phyloP scores from a whole-genome alignment of 2,797 vertebrate genomes.

The Sylvia borin region DNA sequence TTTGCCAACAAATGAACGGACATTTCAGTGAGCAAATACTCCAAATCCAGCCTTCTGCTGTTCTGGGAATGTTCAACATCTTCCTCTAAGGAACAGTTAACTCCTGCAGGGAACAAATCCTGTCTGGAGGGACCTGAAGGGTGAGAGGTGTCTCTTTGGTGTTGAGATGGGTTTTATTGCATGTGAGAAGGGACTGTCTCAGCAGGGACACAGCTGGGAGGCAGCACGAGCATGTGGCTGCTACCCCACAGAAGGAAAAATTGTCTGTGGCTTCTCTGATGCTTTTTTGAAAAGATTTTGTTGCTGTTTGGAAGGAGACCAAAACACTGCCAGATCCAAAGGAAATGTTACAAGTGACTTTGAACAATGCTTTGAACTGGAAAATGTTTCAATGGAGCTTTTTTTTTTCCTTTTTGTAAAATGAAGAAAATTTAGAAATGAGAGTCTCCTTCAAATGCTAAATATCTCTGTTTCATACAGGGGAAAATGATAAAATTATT shows the following conservation, averaged over 20 bases:
- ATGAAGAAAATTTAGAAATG: background rate
- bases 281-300: background rate
- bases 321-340: background rate
- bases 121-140: background rate
- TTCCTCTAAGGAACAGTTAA: background rate
- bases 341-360: background rate
- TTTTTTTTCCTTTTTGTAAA: background rate
- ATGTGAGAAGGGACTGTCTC: background rate
- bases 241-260: background rate
- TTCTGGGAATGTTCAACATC: background rate
- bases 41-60: background rate
- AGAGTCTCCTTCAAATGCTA: background rate
- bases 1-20: accelerated
- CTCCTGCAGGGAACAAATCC: background rate
- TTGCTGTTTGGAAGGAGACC: background rate
- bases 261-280: background rate
- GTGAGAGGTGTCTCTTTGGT: background rate
- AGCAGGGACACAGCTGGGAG: background rate
- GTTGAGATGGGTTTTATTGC: background rate
- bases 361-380: background rate
- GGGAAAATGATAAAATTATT: background rate
- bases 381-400: background rate
- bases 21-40: accelerated
- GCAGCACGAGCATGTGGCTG: background rate
- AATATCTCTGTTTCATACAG: background rate